Conservation (phyloP, 2,888 invertebrate species). For the Clistopyga incitator region DNA sequence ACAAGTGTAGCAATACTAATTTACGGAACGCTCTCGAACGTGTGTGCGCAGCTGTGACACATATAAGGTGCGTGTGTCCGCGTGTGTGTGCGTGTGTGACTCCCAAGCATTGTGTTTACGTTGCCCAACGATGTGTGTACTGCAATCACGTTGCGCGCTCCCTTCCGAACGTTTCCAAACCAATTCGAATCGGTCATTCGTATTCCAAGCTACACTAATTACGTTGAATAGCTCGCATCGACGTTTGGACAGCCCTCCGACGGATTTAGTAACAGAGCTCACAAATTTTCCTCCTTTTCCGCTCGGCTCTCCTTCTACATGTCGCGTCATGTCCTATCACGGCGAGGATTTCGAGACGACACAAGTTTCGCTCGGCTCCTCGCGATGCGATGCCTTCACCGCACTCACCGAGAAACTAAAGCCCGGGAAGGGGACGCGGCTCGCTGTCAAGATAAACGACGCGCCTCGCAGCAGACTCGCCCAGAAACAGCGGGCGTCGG, state of each 20-base stretch:
- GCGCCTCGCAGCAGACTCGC: background rate
- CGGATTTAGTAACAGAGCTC: background rate
- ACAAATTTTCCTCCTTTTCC: background rate
- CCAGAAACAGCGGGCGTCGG: background rate
- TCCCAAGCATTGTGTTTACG: background rate
- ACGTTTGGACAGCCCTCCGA: background rate
- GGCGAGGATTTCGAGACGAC: background rate
- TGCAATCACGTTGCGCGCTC: background rate
- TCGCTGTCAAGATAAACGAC: constrained; percentile 11
- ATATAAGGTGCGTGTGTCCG: background rate
- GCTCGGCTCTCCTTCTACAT: background rate
- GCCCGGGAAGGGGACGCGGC: background rate
- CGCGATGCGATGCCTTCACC: background rate
- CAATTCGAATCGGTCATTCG: constrained; percentile 34
- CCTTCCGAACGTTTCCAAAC: constrained; percentile 10
- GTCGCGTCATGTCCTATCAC: background rate
- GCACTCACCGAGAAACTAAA: background rate
- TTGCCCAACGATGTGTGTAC: background rate
- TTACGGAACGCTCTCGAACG: constrained; percentile 39
- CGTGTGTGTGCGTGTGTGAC: background rate
- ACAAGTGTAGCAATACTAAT: constrained; percentile 80
- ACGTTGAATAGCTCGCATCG: constrained; percentile 1
- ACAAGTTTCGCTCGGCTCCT: background rate
- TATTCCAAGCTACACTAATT: constrained; percentile 28
- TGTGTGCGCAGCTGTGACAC: background rate